Evolutionary conservation across 2,113 vertebrate genomes (phyloP).

Genomic region (Miniopterus natalensis): DNA sequence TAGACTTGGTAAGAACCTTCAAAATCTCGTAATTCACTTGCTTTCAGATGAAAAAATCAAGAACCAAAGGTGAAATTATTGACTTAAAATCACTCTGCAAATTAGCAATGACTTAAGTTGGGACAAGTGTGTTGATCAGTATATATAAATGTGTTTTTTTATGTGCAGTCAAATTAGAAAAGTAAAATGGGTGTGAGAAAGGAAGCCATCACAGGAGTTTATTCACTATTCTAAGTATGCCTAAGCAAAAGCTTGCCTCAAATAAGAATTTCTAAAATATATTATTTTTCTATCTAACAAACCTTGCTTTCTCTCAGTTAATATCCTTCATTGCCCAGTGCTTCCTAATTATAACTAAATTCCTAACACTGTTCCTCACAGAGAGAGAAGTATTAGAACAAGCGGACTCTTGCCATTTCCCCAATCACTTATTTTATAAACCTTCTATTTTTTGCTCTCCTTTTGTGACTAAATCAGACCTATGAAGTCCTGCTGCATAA

Average conservation of each 20-base stretch:
- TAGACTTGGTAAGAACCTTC: neutral
- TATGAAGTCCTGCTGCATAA: conserved; percentile 14
- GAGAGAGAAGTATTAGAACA: conserved; percentile 56
- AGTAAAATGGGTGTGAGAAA: conserved; percentile 9
- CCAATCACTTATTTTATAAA: conserved; percentile 59
- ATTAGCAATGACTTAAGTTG: neutral
- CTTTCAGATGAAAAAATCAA: neutral
- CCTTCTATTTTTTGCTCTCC: conserved; percentile 60
- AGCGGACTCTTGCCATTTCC: conserved; percentile 58
- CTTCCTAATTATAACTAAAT: conserved; percentile 67
- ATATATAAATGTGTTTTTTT: neutral
- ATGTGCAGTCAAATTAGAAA: neutral
- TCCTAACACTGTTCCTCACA: conserved; percentile 57
- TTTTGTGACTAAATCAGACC: conserved; percentile 60
- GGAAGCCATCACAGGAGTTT: neutral
- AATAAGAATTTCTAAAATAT: neutral
- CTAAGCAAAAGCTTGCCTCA: conserved; percentile 11
- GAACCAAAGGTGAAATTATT: neutral
- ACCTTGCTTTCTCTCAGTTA: conserved; percentile 59
- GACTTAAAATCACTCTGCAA: neutral
- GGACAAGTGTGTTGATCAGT: neutral
- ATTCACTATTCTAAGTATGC: neutral
- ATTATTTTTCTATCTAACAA: conserved; percentile 47
- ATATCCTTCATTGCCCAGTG: conserved; percentile 7
- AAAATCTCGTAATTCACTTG: conserved; percentile 29